Percentiles rank a stretch among this genome's conserved stretches.
phyloP scores from a whole-genome alignment of 2,797 vertebrate species.

The Atherinosoma microstoma region DNA sequence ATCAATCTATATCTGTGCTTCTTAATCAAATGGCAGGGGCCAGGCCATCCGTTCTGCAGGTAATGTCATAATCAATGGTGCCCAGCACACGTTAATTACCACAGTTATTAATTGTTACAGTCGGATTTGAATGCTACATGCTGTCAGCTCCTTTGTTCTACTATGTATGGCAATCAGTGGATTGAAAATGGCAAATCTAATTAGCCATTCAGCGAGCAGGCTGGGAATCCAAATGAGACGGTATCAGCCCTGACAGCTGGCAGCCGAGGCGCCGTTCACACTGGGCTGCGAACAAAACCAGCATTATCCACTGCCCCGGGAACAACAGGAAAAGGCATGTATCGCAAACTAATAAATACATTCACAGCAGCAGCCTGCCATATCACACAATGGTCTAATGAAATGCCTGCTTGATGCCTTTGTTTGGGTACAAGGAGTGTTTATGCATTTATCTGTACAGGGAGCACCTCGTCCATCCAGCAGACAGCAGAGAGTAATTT shows the following conservation, averaged over 20 bases:
- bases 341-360: conserved; percentile 88
- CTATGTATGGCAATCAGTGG: conserved; percentile 92
- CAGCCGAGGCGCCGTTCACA: conserved; percentile 85
- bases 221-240: conserved; percentile 84
- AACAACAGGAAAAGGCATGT: conserved; percentile 84
- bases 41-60: conserved; percentile 90
- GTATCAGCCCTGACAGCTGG: conserved; percentile 90
- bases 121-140: conserved; percentile 91
- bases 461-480: conserved; percentile 59
- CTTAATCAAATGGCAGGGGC: conserved; percentile 87
- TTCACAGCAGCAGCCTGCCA: conserved; percentile 83
- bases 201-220: conserved; percentile 92
- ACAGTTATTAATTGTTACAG: conserved; percentile 98
- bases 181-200: conserved; percentile 95
- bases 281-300: conserved; percentile 83
- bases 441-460: conserved; percentile 82
- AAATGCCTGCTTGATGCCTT: conserved; percentile 85
- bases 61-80: conserved; percentile 93
- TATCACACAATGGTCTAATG: conserved; percentile 86
- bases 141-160: conserved; percentile 91
- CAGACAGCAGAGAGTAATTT: conserved; percentile 40
- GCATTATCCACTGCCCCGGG: conserved; percentile 79
- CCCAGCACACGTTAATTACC: conserved; percentile 93
- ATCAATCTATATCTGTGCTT: conserved; percentile 90
- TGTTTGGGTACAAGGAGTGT: conserved; percentile 84